Evolutionary conservation across 2,113 vertebrate species (phyloP).

Genomic region (Eonycteris spelaea): DNA sequence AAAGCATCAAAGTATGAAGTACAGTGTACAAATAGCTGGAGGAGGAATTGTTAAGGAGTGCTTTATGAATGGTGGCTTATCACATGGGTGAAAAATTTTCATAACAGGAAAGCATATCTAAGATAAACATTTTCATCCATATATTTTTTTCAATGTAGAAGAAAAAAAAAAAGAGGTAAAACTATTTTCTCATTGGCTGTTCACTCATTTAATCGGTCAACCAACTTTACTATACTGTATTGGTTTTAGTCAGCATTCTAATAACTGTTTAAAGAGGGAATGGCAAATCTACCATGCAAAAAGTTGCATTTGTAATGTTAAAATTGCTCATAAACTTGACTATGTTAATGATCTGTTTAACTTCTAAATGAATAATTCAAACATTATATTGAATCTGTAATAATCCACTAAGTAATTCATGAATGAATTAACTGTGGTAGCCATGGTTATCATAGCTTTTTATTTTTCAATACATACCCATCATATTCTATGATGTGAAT

Average conservation of each 20-base stretch:
- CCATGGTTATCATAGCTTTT: not conserved
- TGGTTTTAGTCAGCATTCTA: not conserved
- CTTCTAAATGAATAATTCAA: not conserved
- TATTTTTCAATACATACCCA: not conserved
- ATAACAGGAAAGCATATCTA: not conserved
- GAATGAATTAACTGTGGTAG: not conserved
- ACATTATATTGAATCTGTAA: not conserved
- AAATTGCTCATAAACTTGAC: not conserved
- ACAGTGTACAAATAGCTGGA: not conserved
- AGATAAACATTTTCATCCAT: not conserved
- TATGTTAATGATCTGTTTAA: not conserved
- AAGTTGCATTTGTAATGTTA: not conserved
- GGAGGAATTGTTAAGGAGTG: not conserved
- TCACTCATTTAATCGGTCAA: not conserved
- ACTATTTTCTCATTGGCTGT: not conserved
- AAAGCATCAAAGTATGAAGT: not conserved
- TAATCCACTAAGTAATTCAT: not conserved
- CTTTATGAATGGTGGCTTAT: not conserved
- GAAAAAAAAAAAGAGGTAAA: not conserved
- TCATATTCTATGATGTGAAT: not conserved
- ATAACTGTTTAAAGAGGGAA: not conserved
- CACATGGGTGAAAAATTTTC: not conserved
- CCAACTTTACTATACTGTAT: not conserved
- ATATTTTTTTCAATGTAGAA: not conserved
- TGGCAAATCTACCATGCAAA: not conserved